Evolutionary conservation across 2,797 vertebrate genomes (phyloP).

Genomic region (Moxostoma hubbsi): DNA sequence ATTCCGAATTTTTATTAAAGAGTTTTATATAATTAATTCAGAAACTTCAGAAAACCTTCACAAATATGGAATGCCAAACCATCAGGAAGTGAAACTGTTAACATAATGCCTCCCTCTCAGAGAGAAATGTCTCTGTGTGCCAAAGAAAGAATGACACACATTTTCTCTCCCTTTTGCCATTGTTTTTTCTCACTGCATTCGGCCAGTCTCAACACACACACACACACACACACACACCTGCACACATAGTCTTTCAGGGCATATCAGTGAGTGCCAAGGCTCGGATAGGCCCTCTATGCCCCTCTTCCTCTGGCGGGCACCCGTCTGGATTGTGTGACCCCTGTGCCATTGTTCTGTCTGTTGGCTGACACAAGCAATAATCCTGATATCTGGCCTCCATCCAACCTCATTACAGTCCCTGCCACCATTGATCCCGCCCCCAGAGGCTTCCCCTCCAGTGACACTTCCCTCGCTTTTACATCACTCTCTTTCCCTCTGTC

Average conservation of each 20-base stretch:
- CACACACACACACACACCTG: constrained; percentile 9
- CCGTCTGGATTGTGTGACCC: constrained; percentile 68
- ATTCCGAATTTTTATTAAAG: background rate
- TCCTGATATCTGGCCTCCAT: constrained; percentile 73
- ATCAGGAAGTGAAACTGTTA: constrained; percentile 3
- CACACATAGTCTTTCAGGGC: constrained; percentile 31
- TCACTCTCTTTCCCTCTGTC: constrained; percentile 57
- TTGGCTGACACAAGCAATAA: constrained; percentile 78
- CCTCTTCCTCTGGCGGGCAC: constrained; percentile 67
- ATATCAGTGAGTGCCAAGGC: constrained; percentile 41
- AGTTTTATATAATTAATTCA: background rate
- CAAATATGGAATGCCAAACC: constrained; percentile 1
- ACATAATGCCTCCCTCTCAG: constrained; percentile 8
- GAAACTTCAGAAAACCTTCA: background rate
- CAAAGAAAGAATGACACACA: constrained; percentile 23
- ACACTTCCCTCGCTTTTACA: constrained; percentile 56
- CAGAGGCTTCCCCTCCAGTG: constrained; percentile 71
- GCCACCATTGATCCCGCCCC: constrained; percentile 75
- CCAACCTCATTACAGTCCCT: constrained; percentile 77
- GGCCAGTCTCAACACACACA: constrained; percentile 12
- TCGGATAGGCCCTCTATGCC: constrained; percentile 41
- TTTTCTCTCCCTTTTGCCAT: constrained; percentile 16
- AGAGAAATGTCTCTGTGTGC: constrained; percentile 22
- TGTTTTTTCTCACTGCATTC: constrained; percentile 16
- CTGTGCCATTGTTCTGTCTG: constrained; percentile 75